Evolutionary conservation across 2,797 vertebrate species (phyloP).

Genomic region (Premnoplex brunnescens): DNA sequence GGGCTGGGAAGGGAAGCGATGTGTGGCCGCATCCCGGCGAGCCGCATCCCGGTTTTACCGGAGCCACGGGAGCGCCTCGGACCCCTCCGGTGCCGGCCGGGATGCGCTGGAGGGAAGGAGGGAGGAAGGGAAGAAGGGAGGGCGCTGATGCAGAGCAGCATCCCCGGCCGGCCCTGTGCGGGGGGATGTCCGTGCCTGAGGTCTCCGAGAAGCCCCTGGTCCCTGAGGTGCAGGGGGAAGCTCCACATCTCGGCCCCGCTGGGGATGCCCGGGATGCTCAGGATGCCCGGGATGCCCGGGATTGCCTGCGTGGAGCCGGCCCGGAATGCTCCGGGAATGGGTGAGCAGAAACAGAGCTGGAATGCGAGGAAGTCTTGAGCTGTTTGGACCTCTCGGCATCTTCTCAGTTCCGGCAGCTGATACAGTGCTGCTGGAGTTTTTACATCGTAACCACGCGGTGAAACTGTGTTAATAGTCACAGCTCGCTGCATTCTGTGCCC

Average conservation of each 20-base stretch:
- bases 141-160: background rate
- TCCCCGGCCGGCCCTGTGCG: background rate
- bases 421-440: rapidly evolving
- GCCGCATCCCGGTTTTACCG: too few species aligned
- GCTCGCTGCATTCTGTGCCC: rapidly evolving
- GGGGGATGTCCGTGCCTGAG: background rate
- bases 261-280: too few species aligned
- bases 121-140: background rate
- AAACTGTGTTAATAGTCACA: rapidly evolving
- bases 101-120: background rate
- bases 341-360: rapidly evolving
- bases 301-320: background rate
- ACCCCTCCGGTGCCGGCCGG: background rate
- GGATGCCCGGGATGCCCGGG: background rate
- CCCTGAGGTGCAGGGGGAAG: background rate
- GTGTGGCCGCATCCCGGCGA: background rate
- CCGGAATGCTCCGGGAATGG: background rate
- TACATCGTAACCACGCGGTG: rapidly evolving
- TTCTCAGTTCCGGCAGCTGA: background rate
- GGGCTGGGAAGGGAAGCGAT: background rate
- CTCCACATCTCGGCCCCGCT: background rate
- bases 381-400: rapidly evolving
- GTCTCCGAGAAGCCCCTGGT: background rate
- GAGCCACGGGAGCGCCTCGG: background rate
- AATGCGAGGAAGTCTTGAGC: rapidly evolving